Conservation (phyloP, 2,113 vertebrate species). For the Callocephalon fimbriatum region DNA sequence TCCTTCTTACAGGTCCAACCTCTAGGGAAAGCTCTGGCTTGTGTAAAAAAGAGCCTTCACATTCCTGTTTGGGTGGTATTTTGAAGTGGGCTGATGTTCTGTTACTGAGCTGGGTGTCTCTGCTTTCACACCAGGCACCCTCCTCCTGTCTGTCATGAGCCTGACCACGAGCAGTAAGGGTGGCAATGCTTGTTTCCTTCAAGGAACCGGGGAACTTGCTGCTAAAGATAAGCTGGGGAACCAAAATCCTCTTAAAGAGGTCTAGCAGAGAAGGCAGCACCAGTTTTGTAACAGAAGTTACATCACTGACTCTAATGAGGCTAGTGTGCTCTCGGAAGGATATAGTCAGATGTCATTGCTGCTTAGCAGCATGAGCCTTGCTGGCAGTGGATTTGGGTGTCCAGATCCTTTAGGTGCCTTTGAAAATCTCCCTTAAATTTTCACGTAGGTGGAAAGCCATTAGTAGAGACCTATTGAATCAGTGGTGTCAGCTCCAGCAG, state of each 20-base stretch:
- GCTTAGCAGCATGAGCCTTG: background rate
- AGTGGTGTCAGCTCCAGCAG: background rate
- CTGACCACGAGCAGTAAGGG: accelerated
- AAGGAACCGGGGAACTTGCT: background rate
- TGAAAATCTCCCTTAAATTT: background rate
- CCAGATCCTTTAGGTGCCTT: background rate
- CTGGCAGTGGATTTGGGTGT: background rate
- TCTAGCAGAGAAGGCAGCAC: background rate
- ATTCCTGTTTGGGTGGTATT: accelerated
- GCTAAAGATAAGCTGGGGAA: background rate
- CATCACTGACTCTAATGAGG: background rate
- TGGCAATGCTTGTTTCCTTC: background rate
- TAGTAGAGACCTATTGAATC: background rate
- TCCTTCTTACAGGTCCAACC: background rate
- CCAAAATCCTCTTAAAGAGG: background rate
- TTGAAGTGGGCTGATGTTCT: background rate
- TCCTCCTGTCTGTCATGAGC: background rate
- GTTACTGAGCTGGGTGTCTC: background rate
- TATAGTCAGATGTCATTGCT: background rate
- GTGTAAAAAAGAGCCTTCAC: too few relatives aligned
- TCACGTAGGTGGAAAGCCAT: background rate
- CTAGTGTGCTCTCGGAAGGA: background rate
- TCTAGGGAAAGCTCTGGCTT: too few relatives aligned
- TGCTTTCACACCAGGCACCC: background rate
- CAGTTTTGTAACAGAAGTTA: background rate